phyloP scores from a whole-genome alignment of 2,888 invertebrate genomes.

The Coelopa pilipes region DNA sequence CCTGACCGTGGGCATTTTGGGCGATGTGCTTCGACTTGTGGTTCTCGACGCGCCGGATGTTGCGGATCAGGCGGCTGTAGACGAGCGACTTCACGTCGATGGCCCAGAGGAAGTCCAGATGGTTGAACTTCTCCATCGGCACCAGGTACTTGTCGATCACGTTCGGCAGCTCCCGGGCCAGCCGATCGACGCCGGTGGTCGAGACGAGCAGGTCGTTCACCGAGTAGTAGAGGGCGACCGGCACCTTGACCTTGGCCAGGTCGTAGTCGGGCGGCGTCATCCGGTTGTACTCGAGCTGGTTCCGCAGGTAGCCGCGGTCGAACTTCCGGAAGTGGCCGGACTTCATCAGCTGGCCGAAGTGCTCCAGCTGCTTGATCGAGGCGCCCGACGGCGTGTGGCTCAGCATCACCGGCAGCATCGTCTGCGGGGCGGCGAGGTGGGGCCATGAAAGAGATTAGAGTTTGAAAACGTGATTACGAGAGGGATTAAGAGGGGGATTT shows the following conservation, averaged over 20 bases:
- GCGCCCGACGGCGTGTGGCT: conserved; percentile 67
- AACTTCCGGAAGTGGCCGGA: conserved; percentile 67
- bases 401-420: conserved; percentile 67
- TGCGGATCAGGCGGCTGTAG: conserved; percentile 65
- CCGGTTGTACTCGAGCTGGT: conserved; percentile 68
- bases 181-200: conserved; percentile 69
- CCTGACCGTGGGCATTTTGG: too few species aligned
- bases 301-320: conserved; percentile 66
- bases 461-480: too few species aligned
- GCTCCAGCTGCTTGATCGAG: conserved; percentile 66
- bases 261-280: conserved; percentile 70
- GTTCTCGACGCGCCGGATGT: conserved; percentile 63
- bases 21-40: conserved; percentile 56
- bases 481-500: too few species aligned
- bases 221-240: conserved; percentile 71
- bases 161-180: conserved; percentile 69
- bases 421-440: conserved; percentile 50
- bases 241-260: conserved; percentile 68
- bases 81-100: conserved; percentile 68
- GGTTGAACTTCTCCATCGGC: conserved; percentile 70
- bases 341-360: conserved; percentile 66
- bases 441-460: too few species aligned
- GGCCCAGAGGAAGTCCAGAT: conserved; percentile 72
- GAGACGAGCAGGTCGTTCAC: conserved; percentile 75
- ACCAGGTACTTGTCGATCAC: conserved; percentile 71